These are phyloP conservation scores for Lophura nycthemera DNA, from an alignment of 2,113 vertebrate genomes.

Conservation along the genomic window DNA sequence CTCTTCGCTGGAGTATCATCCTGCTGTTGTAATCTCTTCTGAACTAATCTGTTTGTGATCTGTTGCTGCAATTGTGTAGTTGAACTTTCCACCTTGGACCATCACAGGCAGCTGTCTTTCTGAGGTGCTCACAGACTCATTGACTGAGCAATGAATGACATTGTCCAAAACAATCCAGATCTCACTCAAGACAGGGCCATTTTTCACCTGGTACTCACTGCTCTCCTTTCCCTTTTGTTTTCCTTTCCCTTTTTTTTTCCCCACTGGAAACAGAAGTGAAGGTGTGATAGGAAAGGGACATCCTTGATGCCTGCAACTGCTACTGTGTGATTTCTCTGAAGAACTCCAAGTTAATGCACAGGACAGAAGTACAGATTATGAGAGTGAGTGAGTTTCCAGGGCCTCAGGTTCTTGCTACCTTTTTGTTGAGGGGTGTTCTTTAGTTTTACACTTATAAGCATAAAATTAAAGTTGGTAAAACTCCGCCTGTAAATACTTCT, in stretches of 20 bases:
- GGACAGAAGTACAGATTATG: background rate
- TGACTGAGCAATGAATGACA: conserved; percentile 96
- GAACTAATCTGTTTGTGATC: background rate
- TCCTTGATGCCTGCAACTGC: background rate
- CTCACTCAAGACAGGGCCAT: conserved; percentile 91
- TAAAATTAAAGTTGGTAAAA: background rate
- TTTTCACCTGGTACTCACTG: conserved; percentile 92
- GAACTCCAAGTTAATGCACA: background rate
- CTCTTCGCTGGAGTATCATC: background rate
- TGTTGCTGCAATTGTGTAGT: too few species aligned
- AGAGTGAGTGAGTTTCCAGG: background rate
- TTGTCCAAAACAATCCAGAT: conserved; percentile 92
- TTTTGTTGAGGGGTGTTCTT: background rate
- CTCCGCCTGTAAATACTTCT: background rate
- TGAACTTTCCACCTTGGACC: conserved; percentile 58
- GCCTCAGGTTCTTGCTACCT: background rate
- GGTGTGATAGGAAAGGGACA: background rate
- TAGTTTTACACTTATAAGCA: background rate
- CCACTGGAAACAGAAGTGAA: background rate
- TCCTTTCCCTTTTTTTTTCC: background rate
- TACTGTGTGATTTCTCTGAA: background rate
- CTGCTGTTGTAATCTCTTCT: background rate
- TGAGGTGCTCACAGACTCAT: conserved; percentile 84
- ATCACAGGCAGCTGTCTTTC: conserved; percentile 91
- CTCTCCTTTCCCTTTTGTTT: conserved; percentile 44